Evolutionary conservation across 1,140 invertebrate species (phyloP), one percentile per base, ranked within the genome.

Genomic region (Nephila pilipes): DNA sequence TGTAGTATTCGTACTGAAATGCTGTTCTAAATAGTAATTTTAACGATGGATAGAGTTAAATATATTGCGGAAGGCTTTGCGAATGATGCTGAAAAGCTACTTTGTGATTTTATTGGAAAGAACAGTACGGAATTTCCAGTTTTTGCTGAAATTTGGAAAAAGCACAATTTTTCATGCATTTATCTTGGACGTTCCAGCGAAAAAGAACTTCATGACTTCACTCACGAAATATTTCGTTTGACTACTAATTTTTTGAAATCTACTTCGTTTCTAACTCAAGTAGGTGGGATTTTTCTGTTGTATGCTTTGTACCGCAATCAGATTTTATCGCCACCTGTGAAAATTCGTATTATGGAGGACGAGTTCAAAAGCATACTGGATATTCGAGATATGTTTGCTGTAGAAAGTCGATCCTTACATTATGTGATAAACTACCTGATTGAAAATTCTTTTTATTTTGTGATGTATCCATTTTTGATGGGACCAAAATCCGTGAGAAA

Each of bases 241-340:
- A 25, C 57, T 14, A 3, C 6, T 25, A 22, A 36, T 20, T 60
- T 87, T 25, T 5, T 60, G 18, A 22, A 38, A 16, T 36, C 10
- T 2, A 38, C 22, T 20, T 87, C 55, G 10, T n/a, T 60, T 2
- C 1, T 32, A 22, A 8, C 12, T n/a, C 57, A 38, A 57, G 85
- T 87, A 29, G 85, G 85, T 12, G 85, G 29, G 36, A 36, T 60
- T 16, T 87, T 25, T 32, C 10, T 87, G 16, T 20, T 87, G 10
- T 87, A 87, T 54, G 85, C 85, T 10, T 22, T 87, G 29, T 87
- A 60, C 32, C 55, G 57, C n/a, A 58, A 87, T 25, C 85, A 87
- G 25, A 60, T 60, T 8, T 36, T 87, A 4, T 16, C 38, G 0
- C 29, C 85, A 60, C 85, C 85, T 4, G 25, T 60, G 29, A 58